Conservation (phyloP, 2,113 vertebrate species). For the Poeciliopsis occidentalis region DNA sequence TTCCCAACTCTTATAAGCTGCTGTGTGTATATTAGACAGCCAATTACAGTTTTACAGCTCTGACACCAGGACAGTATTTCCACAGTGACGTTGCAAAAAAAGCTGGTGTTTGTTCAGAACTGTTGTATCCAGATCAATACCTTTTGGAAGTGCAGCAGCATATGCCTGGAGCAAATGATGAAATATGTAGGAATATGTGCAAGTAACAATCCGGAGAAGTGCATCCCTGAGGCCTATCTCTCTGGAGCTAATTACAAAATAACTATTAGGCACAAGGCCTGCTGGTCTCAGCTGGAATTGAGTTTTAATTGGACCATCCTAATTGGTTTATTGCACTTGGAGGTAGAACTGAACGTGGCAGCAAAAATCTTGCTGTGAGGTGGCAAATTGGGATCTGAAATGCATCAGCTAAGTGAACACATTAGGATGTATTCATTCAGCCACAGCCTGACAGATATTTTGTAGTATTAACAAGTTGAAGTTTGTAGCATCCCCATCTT, state of each 20-base stretch:
- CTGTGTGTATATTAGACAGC: constrained; percentile 50
- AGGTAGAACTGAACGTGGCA: constrained; percentile 62
- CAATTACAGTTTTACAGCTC: constrained; percentile 53
- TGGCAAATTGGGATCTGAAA: constrained; percentile 26
- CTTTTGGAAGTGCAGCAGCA: constrained; percentile 31
- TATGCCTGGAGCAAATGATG: constrained; percentile 36
- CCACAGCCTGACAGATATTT: constrained; percentile 28
- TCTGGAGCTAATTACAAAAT: constrained; percentile 78
- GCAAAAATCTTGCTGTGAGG: constrained; percentile 51
- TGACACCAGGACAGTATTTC: constrained; percentile 54
- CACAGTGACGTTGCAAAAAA: constrained; percentile 38
- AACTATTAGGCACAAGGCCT: constrained; percentile 72
- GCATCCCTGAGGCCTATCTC: constrained; percentile 66
- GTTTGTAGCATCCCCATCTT: constrained; percentile 19
- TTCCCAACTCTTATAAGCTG: constrained; percentile 43
- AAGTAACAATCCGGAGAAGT: constrained; percentile 36
- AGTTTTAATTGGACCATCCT: constrained; percentile 80
- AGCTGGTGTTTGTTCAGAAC: constrained; percentile 33
- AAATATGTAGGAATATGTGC: constrained; percentile 35
- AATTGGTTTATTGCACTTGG: constrained; percentile 78
- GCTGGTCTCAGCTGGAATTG: constrained; percentile 77
- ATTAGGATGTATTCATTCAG: constrained; percentile 20
- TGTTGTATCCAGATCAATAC: constrained; percentile 56
- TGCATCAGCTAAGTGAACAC: constrained; percentile 14
- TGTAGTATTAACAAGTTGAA: constrained; percentile 44